Evolutionary conservation across 2,113 vertebrate genomes (phyloP).

Genomic region (Paradoxurus hermaphroditus): DNA sequence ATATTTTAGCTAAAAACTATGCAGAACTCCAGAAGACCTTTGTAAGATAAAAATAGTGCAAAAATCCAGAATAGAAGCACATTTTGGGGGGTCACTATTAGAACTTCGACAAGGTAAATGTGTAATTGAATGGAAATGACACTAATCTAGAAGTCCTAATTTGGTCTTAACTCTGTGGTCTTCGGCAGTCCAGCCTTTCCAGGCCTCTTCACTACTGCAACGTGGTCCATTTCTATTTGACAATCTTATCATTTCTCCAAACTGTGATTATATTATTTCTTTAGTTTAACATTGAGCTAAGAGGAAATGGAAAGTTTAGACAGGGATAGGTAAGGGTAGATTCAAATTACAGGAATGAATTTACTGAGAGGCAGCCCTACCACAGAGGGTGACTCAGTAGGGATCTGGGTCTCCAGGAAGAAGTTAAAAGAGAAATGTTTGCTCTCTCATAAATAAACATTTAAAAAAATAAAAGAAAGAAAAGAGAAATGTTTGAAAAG

Average conservation of each 20-base stretch:
- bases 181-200: background rate
- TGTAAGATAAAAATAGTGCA: background rate
- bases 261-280: background rate
- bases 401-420: background rate
- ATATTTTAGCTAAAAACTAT: background rate
- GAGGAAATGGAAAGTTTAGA: background rate
- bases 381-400: background rate
- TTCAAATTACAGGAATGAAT: background rate
- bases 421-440: background rate
- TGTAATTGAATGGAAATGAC: background rate
- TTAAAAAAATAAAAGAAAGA: no score
- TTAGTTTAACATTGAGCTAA: background rate
- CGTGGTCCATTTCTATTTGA: background rate
- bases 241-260: background rate
- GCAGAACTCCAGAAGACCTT: background rate
- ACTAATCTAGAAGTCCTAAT: background rate
- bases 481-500: background rate
- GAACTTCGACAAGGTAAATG: background rate
- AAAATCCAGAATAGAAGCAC: background rate
- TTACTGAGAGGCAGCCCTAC: background rate
- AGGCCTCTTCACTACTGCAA: background rate
- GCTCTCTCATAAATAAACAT: no score
- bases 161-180: background rate
- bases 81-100: background rate
- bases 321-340: background rate